Percentiles rank a stretch among this genome's conserved stretches.
These are phyloP conservation scores for Drosophila nebulosa DNA, from an alignment of 1,140 invertebrate species.

Conservation along the genomic window DNA sequence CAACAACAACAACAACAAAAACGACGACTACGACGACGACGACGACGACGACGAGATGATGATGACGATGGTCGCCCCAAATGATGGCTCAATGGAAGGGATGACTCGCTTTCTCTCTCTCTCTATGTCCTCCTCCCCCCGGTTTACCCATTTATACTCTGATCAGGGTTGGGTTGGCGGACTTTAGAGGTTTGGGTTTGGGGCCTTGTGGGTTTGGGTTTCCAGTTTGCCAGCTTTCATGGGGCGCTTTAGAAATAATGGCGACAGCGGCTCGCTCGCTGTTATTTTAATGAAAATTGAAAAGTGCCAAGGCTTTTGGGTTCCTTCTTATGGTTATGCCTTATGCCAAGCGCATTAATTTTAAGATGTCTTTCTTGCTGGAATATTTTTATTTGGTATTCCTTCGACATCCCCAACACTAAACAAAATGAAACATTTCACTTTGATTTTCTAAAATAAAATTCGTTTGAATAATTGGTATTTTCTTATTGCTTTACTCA, in stretches of 20 bases:
- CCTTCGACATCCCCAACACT: too few relatives aligned
- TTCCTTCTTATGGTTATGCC: slow-evolving; percentile 27
- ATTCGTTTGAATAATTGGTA: too few relatives aligned
- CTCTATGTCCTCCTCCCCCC: background rate
- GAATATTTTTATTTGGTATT: background rate
- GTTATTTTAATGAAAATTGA: slow-evolving; percentile 81
- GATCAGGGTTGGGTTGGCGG: slow-evolving; percentile 16
- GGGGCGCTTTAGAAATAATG: slow-evolving; percentile 50
- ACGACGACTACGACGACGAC: slow-evolving; percentile 36
- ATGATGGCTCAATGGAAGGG: background rate
- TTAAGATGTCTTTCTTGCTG: slow-evolving; percentile 59
- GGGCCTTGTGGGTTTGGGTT: background rate
- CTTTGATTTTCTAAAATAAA: too few relatives aligned
- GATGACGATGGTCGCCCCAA: slow-evolving; percentile 44
- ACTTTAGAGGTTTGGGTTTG: slow-evolving; percentile 7
- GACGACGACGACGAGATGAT: slow-evolving; percentile 40
- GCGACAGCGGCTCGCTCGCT: slow-evolving; percentile 59
- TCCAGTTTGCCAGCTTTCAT: slow-evolving; percentile 5
- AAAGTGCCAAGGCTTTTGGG: slow-evolving; percentile 54
- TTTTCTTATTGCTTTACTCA: too few relatives aligned
- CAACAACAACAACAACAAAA: slow-evolving; percentile 36
- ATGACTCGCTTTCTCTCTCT: background rate
- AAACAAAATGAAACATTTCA: too few relatives aligned
- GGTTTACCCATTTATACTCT: background rate
- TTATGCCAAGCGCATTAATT: slow-evolving; percentile 56